A percentile compares a stretch with the other conserved stretches of the same genome.
phyloP scores from a whole-genome alignment of 2,797 vertebrate genomes.

The Pangasius djambal region DNA sequence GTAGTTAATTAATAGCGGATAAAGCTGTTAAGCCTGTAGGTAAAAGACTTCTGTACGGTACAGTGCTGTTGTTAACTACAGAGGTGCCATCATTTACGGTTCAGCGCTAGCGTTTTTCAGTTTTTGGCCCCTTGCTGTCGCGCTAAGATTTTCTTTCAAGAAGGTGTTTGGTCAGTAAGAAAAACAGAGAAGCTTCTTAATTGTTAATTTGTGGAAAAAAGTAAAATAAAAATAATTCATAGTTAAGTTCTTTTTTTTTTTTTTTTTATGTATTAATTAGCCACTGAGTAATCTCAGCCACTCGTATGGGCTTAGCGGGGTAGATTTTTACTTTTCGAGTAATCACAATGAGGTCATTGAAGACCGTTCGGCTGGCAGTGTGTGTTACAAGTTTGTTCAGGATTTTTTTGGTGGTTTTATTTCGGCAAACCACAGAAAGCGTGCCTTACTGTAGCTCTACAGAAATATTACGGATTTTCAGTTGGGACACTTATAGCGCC shows the following conservation, averaged over 20 bases:
- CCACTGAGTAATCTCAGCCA: too few relatives aligned
- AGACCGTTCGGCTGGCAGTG: neutral
- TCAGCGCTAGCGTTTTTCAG: too few relatives aligned
- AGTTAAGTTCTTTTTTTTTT: too few relatives aligned
- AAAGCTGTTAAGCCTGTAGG: neutral
- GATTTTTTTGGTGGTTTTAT: too few relatives aligned
- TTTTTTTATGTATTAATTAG: too few relatives aligned
- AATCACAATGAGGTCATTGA: neutral
- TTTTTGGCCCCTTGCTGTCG: too few relatives aligned
- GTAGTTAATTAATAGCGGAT: neutral
- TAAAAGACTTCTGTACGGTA: neutral
- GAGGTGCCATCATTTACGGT: neutral
- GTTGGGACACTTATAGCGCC: neutral
- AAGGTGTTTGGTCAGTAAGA: too few relatives aligned
- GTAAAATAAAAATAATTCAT: too few relatives aligned
- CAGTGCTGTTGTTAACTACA: neutral
- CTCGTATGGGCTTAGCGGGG: too few relatives aligned
- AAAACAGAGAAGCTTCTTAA: too few relatives aligned
- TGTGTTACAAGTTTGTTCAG: neutral
- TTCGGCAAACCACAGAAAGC: neutral
- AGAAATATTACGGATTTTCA: neutral
- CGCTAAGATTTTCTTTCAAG: too few relatives aligned
- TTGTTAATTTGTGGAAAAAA: too few relatives aligned
- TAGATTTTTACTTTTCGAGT: neutral
- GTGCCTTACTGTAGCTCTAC: neutral